Conservation (phyloP, 35 echinoderm and acorn worm genomes). For the Ophioderma brevispina region DNA sequence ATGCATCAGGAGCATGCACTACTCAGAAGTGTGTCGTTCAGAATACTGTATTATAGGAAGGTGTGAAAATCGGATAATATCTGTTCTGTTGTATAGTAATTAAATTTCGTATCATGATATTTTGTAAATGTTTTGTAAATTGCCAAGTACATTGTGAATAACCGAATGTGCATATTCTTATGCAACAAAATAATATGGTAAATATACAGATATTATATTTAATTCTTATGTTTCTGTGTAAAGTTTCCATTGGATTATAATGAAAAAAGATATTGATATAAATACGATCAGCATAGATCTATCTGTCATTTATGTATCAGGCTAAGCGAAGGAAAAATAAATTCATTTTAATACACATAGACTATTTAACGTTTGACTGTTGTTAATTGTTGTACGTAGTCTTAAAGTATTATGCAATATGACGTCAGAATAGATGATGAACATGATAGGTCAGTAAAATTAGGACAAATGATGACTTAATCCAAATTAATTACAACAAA, state of each 20-base stretch:
- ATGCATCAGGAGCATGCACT: too few relatives aligned
- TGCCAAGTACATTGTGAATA: neutral
- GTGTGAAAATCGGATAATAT: too few relatives aligned
- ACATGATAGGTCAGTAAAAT: too few relatives aligned
- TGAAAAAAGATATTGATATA: neutral
- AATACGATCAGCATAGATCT: neutral
- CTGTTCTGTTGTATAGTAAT: neutral
- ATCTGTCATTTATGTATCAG: neutral
- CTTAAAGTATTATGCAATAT: too few relatives aligned
- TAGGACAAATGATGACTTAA: too few relatives aligned
- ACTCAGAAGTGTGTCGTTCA: too few relatives aligned
- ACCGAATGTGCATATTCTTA: neutral
- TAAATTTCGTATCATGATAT: neutral
- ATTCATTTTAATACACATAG: neutral
- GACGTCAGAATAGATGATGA: too few relatives aligned
- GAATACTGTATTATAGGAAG: too few relatives aligned
- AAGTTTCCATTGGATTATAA: constrained; percentile 1
- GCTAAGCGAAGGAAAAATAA: neutral
- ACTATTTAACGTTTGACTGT: too few relatives aligned
- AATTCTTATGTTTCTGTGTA: neutral
- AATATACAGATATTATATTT: neutral
- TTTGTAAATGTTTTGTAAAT: constrained; percentile 15
- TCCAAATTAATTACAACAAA: too few relatives aligned
- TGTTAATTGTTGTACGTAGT: too few relatives aligned
- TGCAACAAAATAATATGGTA: neutral